Evolutionary conservation across 2,113 vertebrate genomes (phyloP).

Genomic region (Mugil cephalus): DNA sequence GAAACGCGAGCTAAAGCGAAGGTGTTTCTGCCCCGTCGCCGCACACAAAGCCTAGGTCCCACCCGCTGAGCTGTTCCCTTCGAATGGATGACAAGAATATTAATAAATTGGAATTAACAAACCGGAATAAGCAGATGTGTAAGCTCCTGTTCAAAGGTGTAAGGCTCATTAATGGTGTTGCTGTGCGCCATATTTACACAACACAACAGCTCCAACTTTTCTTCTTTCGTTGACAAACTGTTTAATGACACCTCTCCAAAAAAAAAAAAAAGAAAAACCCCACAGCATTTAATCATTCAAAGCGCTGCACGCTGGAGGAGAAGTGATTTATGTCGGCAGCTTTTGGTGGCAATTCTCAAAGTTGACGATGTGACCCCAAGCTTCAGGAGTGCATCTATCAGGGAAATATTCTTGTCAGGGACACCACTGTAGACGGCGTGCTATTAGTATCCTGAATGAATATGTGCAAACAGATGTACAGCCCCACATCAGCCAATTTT

Average conservation of each 20-base stretch:
- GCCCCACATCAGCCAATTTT: constrained; percentile 57
- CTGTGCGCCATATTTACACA: constrained; percentile 50
- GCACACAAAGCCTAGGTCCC: constrained; percentile 28
- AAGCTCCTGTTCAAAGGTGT: constrained; percentile 69
- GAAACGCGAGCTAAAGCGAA: constrained; percentile 44
- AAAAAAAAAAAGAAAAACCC: constrained; percentile 22
- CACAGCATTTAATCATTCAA: constrained; percentile 55
- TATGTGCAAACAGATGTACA: constrained; percentile 48
- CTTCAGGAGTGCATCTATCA: constrained; percentile 41
- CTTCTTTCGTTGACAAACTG: constrained; percentile 41
- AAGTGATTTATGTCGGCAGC: constrained; percentile 47
- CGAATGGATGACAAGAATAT: constrained; percentile 67
- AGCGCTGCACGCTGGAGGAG: constrained; percentile 26
- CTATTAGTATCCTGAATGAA: constrained; percentile 53
- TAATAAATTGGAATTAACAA: constrained; percentile 69
- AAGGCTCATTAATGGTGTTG: constrained; percentile 70
- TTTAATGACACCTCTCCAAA: constrained; percentile 39
- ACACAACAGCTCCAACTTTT: constrained; percentile 40
- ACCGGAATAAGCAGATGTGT: constrained; percentile 71
- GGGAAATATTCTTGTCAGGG: constrained; percentile 43
- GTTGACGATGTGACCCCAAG: constrained; percentile 45
- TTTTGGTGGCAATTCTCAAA: constrained; percentile 60
- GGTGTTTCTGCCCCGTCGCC: constrained; percentile 27
- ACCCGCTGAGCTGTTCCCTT: constrained; percentile 57
- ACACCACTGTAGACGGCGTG: constrained; percentile 12